A percentile compares a stretch with the other conserved stretches of the same genome.
phyloP scores from a whole-genome alignment of 1,140 invertebrate genomes.

The Himalopsyche phryganea region DNA sequence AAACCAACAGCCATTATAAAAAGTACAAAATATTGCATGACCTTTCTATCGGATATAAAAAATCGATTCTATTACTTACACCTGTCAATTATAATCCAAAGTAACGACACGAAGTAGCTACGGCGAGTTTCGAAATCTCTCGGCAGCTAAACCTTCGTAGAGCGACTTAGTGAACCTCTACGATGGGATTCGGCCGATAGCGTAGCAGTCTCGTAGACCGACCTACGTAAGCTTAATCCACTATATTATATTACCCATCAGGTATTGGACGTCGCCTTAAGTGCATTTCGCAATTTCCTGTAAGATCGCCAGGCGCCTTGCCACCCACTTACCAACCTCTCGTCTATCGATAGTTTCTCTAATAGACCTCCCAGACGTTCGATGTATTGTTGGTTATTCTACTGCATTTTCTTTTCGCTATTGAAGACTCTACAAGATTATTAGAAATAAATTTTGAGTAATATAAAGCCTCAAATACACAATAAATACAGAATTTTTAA shows the following conservation, averaged over 20 bases:
- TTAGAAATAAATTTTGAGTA: no score
- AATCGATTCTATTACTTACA: no score
- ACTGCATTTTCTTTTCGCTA: no score
- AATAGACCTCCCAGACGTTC: neutral
- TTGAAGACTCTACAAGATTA: no score
- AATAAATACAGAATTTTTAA: no score
- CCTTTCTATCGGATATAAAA: no score
- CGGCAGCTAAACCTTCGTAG: conserved; percentile 18
- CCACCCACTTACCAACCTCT: neutral
- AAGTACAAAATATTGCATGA: no score
- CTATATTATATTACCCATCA: conserved; percentile 35
- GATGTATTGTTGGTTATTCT: no score
- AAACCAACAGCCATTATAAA: no score
- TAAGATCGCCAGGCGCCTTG: conserved; percentile 3
- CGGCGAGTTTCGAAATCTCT: conserved; percentile 11
- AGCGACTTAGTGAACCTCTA: conserved; percentile 21
- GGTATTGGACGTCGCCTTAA: conserved; percentile 35
- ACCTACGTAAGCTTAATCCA: conserved; percentile 31
- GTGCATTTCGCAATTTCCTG: conserved; percentile 35
- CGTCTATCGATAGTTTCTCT: neutral
- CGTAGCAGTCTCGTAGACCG: conserved; percentile 2
- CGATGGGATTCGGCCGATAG: conserved; percentile 16
- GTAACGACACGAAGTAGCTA: conserved; percentile 8
- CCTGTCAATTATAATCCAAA: conserved; percentile 25
- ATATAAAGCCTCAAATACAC: no score